Base-by-base conservation (phyloP, 2,888 invertebrate species). In the Oscheius sp. region DNA sequence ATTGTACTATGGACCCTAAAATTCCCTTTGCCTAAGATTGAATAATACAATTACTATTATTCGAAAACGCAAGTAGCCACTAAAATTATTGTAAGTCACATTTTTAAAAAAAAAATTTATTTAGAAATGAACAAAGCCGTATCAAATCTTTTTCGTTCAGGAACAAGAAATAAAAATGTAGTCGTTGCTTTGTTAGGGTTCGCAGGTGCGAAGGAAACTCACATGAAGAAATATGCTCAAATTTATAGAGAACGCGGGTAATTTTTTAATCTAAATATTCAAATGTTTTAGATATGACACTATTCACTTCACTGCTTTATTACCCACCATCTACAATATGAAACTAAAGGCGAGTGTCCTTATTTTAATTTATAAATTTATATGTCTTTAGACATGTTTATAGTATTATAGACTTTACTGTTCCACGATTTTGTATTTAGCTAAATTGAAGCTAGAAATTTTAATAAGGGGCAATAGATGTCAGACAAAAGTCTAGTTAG, bases 161-260 rank as follows among this genome's bases (percentile, higher is more conserved):
- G 31, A n/a, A n/a, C n/a, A 17, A 45, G 29, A 15, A 61, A 45
- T 29, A 61, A 45, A 42, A 31, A 27, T 29, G 29, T 45, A n/a
- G 39, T 31, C 5, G 27, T 61, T 15, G 29, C 45, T 12, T n/a
- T 61, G 12, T 27, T 61, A 10, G 61, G 61, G 0, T 61, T 61
- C 29, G 61, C 61, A 27, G 61, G 61, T 1, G 42, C 61, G 15
- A 42, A 61, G 20, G 45, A 61, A 15, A 15, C 61, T 1, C 45
- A 61, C 17, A 61, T 45, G 27, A 27, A 61, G 8, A 61, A 61
- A 45, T 61, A 61, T 61, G 42, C 29, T 25, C 27, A 61, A 27
- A 45, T 61, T 12, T 61, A 61, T 61, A 39, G 42, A 15, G 45
- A 61, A 15, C 25, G 45, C 2, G 61, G 61, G 61, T 61, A 27